phyloP scores from a whole-genome alignment of 2,888 invertebrate species.

The Tromatobia lineatoria region DNA sequence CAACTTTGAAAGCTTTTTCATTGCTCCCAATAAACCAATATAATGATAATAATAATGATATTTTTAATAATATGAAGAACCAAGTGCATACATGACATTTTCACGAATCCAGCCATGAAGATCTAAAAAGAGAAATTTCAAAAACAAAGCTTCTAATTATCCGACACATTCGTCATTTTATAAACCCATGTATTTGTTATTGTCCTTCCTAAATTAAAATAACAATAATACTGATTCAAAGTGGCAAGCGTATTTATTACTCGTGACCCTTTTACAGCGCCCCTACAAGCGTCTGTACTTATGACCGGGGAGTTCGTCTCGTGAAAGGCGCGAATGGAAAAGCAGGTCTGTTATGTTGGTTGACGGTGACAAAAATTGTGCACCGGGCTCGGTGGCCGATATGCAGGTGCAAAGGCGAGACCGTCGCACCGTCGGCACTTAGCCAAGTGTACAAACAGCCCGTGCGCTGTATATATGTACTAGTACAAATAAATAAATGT shows the following conservation, averaged over 20 bases:
- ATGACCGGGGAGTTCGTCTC: conserved; percentile 9
- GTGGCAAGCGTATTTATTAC: conserved; percentile 22
- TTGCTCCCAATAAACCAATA: too few species aligned
- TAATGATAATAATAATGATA: too few species aligned
- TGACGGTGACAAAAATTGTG: conserved; percentile 30
- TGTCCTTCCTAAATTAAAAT: background rate
- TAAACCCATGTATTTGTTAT: too few species aligned
- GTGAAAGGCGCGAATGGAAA: conserved; percentile 46
- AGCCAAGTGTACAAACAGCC: conserved; percentile 36
- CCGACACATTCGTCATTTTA: too few species aligned
- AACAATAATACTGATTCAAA: conserved; percentile 3
- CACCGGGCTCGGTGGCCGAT: conserved; percentile 22
- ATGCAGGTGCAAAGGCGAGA: conserved; percentile 43
- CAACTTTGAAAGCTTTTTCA: too few species aligned
- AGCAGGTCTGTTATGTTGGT: background rate
- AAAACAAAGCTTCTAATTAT: too few species aligned
- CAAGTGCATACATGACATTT: too few species aligned
- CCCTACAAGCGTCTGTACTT: background rate
- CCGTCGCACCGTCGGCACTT: conserved; percentile 10
- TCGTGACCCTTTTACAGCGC: conserved; percentile 34
- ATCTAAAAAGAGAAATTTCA: too few species aligned
- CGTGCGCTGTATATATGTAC: background rate
- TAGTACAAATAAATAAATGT: conserved; percentile 55
- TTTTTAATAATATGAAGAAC: too few species aligned
- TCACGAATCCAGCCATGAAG: too few species aligned